phyloP scores from a whole-genome alignment of 2,113 vertebrate species.

The Pitta sordida region DNA sequence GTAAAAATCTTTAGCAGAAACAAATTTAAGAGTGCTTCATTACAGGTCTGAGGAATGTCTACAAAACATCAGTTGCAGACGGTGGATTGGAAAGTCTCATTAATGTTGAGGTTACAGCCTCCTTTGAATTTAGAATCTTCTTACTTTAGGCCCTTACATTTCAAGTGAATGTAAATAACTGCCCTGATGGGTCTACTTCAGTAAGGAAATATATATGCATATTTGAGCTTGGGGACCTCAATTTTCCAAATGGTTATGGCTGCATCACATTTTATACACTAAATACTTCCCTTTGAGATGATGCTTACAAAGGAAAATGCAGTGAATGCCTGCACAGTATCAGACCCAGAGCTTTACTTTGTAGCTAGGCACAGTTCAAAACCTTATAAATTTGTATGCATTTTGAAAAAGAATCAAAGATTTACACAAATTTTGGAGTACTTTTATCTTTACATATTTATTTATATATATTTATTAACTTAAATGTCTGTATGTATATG shows the following conservation, averaged over 20 bases:
- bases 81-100: not conserved
- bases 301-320: not conserved
- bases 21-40: not conserved
- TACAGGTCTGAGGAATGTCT: not conserved
- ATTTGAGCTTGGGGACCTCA: not conserved
- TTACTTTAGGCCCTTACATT: not conserved
- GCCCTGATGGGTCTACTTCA: not conserved
- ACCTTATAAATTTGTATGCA: not conserved
- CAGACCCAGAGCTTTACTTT: not conserved
- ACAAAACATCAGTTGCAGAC: not conserved
- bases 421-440: not conserved
- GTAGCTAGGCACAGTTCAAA: not conserved
- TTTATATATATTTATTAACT: not conserved
- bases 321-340: not conserved
- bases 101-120: not conserved
- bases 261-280: not conserved
- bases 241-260: not conserved
- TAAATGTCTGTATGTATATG: not conserved
- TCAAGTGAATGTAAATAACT: not conserved
- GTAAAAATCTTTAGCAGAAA: conserved; percentile 13
- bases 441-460: not conserved
- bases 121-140: not conserved
- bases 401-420: not conserved
- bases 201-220: not conserved
- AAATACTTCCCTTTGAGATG: not conserved